phyloP scores from a whole-genome alignment of 2,113 vertebrate species.

The Neolamprologus toae region DNA sequence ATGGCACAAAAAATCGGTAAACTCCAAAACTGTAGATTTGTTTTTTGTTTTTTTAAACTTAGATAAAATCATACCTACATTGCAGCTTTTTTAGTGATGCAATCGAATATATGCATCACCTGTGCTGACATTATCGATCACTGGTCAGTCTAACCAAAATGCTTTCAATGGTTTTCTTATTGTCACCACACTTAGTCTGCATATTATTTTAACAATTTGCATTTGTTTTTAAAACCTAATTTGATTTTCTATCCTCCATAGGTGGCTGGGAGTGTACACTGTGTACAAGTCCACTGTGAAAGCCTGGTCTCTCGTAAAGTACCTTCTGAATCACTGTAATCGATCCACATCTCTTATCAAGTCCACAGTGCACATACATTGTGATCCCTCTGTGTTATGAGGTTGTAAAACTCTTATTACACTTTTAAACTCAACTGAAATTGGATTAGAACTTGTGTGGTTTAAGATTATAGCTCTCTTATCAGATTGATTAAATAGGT shows the following conservation, averaged over 20 bases:
- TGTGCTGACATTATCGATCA: not conserved
- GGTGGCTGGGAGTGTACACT: not conserved
- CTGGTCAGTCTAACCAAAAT: not conserved
- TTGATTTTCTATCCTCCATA: not conserved
- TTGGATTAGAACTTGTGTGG: not conserved
- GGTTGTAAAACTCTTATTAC: not conserved
- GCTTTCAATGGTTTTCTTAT: not conserved
- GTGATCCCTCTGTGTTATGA: not conserved
- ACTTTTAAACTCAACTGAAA: not conserved
- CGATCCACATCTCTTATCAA: not conserved
- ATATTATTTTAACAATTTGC: not conserved
- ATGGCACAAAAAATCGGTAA: not conserved
- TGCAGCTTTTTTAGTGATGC: not conserved
- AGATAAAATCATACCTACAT: not conserved
- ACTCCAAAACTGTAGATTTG: not conserved
- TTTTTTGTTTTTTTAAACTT: no score
- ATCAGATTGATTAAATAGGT: not conserved
- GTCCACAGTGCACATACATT: not conserved
- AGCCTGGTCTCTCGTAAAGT: not conserved
- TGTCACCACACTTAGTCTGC: not conserved
- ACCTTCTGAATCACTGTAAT: not conserved
- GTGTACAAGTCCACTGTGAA: not conserved
- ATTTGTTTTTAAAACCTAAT: accelerated
- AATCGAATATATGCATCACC: not conserved
- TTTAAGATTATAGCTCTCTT: not conserved